Evolutionary conservation across 2,113 vertebrate genomes (phyloP).

Genomic region (Ramphastos sulfuratus): DNA sequence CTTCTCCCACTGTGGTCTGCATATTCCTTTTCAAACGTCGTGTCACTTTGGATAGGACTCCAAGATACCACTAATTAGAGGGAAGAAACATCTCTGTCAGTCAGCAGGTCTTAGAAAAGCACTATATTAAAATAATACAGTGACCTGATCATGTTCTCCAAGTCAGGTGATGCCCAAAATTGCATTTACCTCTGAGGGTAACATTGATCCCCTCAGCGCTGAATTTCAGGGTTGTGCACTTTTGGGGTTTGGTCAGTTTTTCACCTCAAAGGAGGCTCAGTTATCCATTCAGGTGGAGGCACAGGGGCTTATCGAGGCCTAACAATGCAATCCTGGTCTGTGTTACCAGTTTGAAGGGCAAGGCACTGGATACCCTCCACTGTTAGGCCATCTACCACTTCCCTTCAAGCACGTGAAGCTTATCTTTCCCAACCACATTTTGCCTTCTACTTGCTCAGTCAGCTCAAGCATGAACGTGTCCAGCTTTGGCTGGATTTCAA

Average conservation of each 20-base stretch:
- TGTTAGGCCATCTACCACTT: not conserved
- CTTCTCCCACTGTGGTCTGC: not conserved
- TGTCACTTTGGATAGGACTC: not conserved
- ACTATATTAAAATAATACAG: not conserved
- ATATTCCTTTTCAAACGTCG: not conserved
- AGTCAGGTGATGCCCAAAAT: not conserved
- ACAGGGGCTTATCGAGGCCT: not conserved
- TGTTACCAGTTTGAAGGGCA: not conserved
- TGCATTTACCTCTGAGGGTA: not conserved
- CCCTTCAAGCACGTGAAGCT: not conserved
- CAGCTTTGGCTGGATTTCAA: not conserved
- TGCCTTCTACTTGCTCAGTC: not conserved
- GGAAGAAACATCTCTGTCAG: not conserved
- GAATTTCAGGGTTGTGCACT: accelerated
- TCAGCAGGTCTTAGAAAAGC: not conserved
- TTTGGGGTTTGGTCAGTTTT: not conserved
- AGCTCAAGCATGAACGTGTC: not conserved
- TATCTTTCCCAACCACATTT: slow-evolving; percentile 30
- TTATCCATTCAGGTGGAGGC: not conserved
- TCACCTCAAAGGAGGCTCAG: not conserved
- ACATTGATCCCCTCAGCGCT: not conserved
- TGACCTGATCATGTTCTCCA: not conserved
- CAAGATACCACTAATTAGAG: not conserved
- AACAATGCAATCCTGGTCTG: not conserved
- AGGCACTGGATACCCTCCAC: not conserved